Evolutionary conservation across 2,888 invertebrate genomes (phyloP).

Genomic region (Plusia festucae): DNA sequence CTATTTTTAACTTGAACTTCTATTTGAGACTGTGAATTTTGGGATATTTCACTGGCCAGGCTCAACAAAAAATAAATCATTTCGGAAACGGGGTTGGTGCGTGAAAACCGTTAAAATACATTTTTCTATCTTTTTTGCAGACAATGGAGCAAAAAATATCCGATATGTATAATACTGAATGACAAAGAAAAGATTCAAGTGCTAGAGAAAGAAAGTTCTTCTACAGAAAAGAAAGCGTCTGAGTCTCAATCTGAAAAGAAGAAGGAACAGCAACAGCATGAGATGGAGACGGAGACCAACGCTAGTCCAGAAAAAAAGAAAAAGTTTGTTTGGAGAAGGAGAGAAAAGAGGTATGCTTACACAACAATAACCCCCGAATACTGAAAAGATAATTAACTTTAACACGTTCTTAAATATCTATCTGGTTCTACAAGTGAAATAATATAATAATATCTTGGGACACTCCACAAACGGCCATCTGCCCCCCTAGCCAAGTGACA

Average conservation of each 20-base stretch:
- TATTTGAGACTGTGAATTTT: too few relatives aligned
- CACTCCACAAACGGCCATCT: too few relatives aligned
- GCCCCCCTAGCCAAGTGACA: too few relatives aligned
- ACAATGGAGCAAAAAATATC: slow-evolving; percentile 98
- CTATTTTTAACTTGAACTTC: too few relatives aligned
- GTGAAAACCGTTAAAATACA: too few relatives aligned
- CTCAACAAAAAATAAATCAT: too few relatives aligned
- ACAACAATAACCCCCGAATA: neutral
- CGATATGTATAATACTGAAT: slow-evolving; percentile 93
- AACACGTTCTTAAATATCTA: too few relatives aligned
- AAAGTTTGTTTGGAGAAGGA: slow-evolving; percentile 83
- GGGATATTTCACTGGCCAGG: too few relatives aligned
- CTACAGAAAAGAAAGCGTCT: slow-evolving; percentile 71
- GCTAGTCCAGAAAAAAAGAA: slow-evolving; percentile 83
- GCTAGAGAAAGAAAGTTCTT: slow-evolving; percentile 77
- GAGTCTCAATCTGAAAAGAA: slow-evolving; percentile 75
- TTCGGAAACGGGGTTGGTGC: too few relatives aligned
- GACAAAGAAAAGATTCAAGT: slow-evolving; percentile 86
- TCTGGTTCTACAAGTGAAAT: too few relatives aligned
- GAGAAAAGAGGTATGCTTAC: slow-evolving; percentile 77
- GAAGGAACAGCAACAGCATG: slow-evolving; percentile 70
- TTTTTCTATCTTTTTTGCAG: slow-evolving; percentile 71
- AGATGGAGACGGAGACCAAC: slow-evolving; percentile 85
- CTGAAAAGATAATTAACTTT: too few relatives aligned
- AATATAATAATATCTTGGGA: too few relatives aligned